Evolutionary conservation across 2,797 vertebrate genomes (phyloP).

Genomic region (Brachymystax lenok): DNA sequence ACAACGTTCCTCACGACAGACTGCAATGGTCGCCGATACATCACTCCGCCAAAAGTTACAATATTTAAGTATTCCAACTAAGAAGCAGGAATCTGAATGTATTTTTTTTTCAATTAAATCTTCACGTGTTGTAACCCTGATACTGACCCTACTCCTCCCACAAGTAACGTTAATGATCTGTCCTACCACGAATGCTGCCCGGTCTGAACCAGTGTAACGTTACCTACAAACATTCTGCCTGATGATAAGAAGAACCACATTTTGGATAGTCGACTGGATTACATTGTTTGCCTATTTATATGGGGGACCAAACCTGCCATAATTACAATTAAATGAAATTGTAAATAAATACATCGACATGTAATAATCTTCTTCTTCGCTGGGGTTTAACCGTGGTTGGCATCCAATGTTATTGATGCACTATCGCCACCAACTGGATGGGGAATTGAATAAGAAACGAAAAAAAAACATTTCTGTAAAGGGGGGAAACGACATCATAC

Average conservation of each 20-base stretch:
- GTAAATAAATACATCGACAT: too few species aligned
- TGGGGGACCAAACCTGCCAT: too few species aligned
- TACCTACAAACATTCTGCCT: conserved; percentile 23
- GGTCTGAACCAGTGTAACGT: conserved; percentile 34
- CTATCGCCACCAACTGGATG: too few species aligned
- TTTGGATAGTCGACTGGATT: too few species aligned
- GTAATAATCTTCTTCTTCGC: too few species aligned
- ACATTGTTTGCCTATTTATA: too few species aligned
- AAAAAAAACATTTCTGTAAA: too few species aligned
- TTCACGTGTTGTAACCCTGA: conserved; percentile 53
- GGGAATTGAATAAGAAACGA: too few species aligned
- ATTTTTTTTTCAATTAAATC: conserved; percentile 14
- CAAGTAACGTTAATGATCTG: conserved; percentile 74
- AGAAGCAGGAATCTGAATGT: conserved; percentile 41
- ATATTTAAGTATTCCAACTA: conserved; percentile 13
- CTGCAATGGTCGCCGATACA: conserved; percentile 76
- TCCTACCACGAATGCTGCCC: conserved; percentile 47
- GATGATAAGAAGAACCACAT: not conserved
- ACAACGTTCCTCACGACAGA: conserved; percentile 54
- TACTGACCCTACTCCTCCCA: conserved; percentile 36
- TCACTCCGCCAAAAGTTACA: conserved; percentile 53
- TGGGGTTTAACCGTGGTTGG: too few species aligned
- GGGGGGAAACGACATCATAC: too few species aligned
- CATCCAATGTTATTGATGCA: too few species aligned
- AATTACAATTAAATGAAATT: too few species aligned